phyloP scores from a whole-genome alignment of 2,113 vertebrate species.

The Maccullochella peelii region DNA sequence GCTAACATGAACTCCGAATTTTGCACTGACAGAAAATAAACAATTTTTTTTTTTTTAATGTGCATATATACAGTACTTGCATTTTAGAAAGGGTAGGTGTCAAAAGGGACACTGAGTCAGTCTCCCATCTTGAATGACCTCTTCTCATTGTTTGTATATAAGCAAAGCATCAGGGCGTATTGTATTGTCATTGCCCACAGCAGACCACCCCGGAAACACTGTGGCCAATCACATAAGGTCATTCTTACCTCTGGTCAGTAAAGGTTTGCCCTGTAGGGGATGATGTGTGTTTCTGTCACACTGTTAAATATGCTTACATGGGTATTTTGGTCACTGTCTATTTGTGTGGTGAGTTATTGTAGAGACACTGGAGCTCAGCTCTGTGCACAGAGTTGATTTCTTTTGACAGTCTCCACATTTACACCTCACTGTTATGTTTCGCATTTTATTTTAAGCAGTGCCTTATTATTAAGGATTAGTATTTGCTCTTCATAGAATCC shows the following conservation, averaged over 20 bases:
- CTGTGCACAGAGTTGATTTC: conserved; percentile 40
- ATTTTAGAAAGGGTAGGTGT: conserved; percentile 22
- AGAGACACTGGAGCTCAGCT: conserved; percentile 61
- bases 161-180: conserved; percentile 43
- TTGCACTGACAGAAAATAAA: conserved; percentile 73
- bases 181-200: conserved; percentile 34
- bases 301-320: conserved; percentile 29
- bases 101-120: conserved; percentile 48
- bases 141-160: conserved; percentile 51
- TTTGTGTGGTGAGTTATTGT: conserved; percentile 38
- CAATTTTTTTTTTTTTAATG: neutral
- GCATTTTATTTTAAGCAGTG: conserved; percentile 74
- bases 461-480: conserved; percentile 74
- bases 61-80: conserved; percentile 19
- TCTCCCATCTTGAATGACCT: conserved; percentile 52
- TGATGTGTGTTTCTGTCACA: conserved; percentile 42
- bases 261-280: conserved; percentile 17
- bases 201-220: conserved; percentile 43
- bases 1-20: conserved; percentile 52
- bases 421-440: conserved; percentile 40
- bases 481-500: conserved; percentile 53
- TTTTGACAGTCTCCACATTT: conserved; percentile 37
- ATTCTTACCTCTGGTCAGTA: conserved; percentile 57
- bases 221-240: conserved; percentile 43
- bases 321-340: conserved; percentile 20